Evolutionary conservation across 2,888 invertebrate species (phyloP), one percentile per base, ranked within the genome.

Genomic region (Polymixis flavicincta): DNA sequence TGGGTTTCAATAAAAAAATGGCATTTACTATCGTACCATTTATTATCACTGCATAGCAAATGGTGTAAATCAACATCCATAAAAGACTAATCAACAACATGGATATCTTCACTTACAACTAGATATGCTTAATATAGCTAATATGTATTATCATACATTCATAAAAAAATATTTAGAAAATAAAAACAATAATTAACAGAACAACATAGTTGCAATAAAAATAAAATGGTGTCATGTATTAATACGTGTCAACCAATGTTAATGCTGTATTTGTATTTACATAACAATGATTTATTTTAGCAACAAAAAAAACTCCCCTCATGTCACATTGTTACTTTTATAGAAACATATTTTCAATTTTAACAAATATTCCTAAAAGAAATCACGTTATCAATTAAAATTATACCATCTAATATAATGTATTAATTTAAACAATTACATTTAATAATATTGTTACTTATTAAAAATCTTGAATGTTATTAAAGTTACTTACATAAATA

Each of bases 41-140:
- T 96, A 96, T 96, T 96, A 95, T 95, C 95, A 94, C 94, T 95
- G 93, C 91, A 93, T 95, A 95, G 95, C 94, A 96, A 96, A 96
- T 95, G 95, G 95, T 96, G 94, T 95, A 95, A 95, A 94, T 95
- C 94, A 96, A 96, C 96, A 95, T 96, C 96, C 95, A 96, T 96
- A 94, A 92, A 95, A 96, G 91, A 96, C 96, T 96, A 96, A 96
- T 95, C 94, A 96, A 96, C 96, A 96, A 96, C 96, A 96, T 95
- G 95, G 95, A 96, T 96, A 94, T 93, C 92, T 92, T 94, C 89
- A 91, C 93, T 93, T 95, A 95, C 54, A 91, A 91, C 89, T 92
- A 92, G 86, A 89, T 89, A 85, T 92, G 93, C 91, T 93, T 92
- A 93, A 91, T 92, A 92, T 92, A 93, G 89, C 92, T 93, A 93